Evolutionary conservation across 2,888 invertebrate species (phyloP).

Genomic region (Rotaria socialis): DNA sequence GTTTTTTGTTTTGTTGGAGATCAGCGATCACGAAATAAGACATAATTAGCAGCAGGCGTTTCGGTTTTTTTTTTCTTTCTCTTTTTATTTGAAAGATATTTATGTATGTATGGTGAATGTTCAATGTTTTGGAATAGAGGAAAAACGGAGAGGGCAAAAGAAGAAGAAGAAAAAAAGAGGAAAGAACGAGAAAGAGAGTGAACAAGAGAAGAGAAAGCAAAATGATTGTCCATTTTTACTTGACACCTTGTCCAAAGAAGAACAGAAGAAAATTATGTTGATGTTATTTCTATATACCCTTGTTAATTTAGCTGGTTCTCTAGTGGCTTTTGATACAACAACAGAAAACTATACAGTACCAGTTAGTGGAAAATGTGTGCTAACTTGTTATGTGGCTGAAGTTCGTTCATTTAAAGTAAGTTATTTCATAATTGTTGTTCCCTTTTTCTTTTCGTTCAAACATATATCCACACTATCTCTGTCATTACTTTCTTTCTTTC

Average conservation of each 20-base stretch:
- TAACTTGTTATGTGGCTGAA: slow-evolving; percentile 26
- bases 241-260: slow-evolving; percentile 12
- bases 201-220: not conserved
- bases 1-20: not conserved
- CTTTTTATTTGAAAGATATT: no score
- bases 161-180: not conserved
- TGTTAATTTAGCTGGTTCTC: not conserved
- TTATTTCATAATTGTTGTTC: not conserved
- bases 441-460: not conserved
- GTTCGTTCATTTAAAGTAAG: slow-evolving; percentile 35
- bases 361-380: slow-evolving; percentile 12
- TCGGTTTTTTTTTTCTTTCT: no score
- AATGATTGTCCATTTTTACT: slow-evolving; percentile 14
- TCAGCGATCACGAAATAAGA: slow-evolving; percentile 7
- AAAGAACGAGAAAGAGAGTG: not conserved
- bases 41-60: slow-evolving; percentile 1
- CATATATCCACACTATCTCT: not conserved
- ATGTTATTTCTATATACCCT: not conserved
- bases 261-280: slow-evolving; percentile 21
- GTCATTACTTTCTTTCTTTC: not conserved
- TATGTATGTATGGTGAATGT: not conserved
- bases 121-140: slow-evolving; percentile 8
- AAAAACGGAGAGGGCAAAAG: not conserved
- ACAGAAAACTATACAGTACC: slow-evolving; percentile 34
- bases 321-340: slow-evolving; percentile 29